A percentile compares a stretch with the other conserved stretches of the same genome.
These are phyloP conservation scores for Cetoscarus ocellatus DNA, from an alignment of 2,797 vertebrate species.

Conservation along the genomic window DNA sequence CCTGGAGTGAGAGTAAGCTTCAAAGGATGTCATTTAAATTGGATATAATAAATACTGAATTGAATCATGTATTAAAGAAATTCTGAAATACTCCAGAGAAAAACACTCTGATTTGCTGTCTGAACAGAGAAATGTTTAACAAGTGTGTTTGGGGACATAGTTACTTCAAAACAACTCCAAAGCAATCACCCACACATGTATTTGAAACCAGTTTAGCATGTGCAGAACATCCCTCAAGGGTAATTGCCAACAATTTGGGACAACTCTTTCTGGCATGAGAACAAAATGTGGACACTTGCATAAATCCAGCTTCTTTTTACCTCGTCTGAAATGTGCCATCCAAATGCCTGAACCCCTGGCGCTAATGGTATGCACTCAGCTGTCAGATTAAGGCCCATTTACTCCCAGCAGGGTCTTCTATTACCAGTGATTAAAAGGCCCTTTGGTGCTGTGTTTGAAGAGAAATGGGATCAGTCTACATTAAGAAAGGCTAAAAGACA, in stretches of 20 bases:
- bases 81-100: conserved; percentile 9
- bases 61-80: conserved; percentile 16
- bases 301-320: conserved; percentile 60
- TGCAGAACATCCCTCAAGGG: conserved; percentile 28
- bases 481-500: conserved; percentile 47
- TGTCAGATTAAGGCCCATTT: conserved; percentile 85
- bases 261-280: conserved; percentile 5
- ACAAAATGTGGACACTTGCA: conserved; percentile 29
- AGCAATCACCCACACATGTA: conserved; percentile 27
- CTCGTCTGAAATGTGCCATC: conserved; percentile 44
- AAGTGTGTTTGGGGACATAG: background rate
- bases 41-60: conserved; percentile 28
- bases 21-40: conserved; percentile 20
- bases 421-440: conserved; percentile 83
- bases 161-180: conserved; percentile 20
- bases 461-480: conserved; percentile 55
- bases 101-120: background rate
- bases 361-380: conserved; percentile 74
- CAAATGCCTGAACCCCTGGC: conserved; percentile 58
- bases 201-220: conserved; percentile 39
- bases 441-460: conserved; percentile 67
- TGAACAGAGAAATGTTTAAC: conserved; percentile 16
- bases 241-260: conserved; percentile 17
- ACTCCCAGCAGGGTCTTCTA: conserved; percentile 82
- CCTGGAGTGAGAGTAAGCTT: conserved; percentile 1